Conservation (phyloP, 2,797 vertebrate species). For the Ceyx erithaca region DNA sequence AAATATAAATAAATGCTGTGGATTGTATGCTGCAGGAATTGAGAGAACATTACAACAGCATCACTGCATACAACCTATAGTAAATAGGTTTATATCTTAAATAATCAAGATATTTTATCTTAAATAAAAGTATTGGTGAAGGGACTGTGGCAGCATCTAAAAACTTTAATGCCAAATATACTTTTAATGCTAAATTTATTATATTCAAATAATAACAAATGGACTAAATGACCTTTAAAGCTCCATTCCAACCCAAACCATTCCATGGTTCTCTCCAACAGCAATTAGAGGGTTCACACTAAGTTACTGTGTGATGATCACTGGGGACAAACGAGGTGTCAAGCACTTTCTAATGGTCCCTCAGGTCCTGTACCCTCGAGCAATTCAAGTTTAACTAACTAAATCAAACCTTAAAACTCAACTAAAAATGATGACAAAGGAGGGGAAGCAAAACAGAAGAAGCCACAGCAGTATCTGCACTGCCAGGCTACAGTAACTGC, state of each 20-base stretch:
- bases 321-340: background rate
- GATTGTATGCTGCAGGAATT: background rate
- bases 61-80: background rate
- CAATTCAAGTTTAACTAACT: background rate
- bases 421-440: background rate
- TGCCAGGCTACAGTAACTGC: background rate
- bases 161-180: background rate
- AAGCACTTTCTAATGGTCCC: background rate
- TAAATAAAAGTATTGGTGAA: background rate
- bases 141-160: background rate
- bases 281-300: background rate
- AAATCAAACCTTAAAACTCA: background rate
- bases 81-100: background rate
- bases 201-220: background rate
- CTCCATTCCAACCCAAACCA: too few relatives aligned
- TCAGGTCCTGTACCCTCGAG: background rate
- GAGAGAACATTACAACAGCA: background rate
- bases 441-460: too few relatives aligned
- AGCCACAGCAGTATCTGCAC: background rate
- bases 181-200: too few relatives aligned
- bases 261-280: background rate
- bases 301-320: accelerated
- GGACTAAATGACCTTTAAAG: too few relatives aligned
- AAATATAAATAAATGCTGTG: background rate
- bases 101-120: too few relatives aligned